Base-by-base conservation (phyloP, 2,797 vertebrate genomes). In the Coendou prehensilis region DNA sequence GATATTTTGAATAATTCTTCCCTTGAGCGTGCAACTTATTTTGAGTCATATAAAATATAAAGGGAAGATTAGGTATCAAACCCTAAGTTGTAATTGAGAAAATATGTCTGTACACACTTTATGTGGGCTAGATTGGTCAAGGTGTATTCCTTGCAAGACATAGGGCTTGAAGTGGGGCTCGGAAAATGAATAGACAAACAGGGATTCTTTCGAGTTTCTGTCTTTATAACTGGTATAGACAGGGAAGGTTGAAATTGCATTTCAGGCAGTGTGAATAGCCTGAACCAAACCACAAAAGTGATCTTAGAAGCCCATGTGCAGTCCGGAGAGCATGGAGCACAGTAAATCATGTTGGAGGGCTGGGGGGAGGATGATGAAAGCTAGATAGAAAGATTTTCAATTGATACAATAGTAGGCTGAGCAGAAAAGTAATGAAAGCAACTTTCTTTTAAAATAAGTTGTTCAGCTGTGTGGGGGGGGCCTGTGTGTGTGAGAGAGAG, bases 221-320 rank as follows among this genome's bases (percentile, higher is more conserved):
- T 75, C 85, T 90, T 67, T 52, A 0, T 28, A 33, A 81, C 41
- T 83, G 37, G 6, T 85, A 30, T 10, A 83, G 71, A 67, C 41
- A 30, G 11, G 2, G 47, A 80, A 9, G 28, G 5, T 79, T 37
- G 88, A 54, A 96, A 94, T 33, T 79, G 33, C 26, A 85, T 92
- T 91, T 67, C n/a, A 56, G 78, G 41, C 73, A 52, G 9, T 73
- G n/a, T 26, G 78, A 63, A 47, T 52, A 71, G 61, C 52, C 69
- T 30, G 67, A 91, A 54, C 56, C 23, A 95, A 96, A 91, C 76
- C 93, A 86, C 83, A 76, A 52, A 94, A 75, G 50, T 5, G n/a
- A 89, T 94, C 30, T 89, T 30, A 84, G 93, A 64, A 63, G 63
- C 5, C n/a, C 20, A 2, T 6, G 14, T 64, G 5, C 73, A 61